A percentile compares a stretch with the other conserved stretches of the same genome.
phyloP scores from a whole-genome alignment of 2,113 vertebrate genomes.

The Gnathochromis pfefferi region DNA sequence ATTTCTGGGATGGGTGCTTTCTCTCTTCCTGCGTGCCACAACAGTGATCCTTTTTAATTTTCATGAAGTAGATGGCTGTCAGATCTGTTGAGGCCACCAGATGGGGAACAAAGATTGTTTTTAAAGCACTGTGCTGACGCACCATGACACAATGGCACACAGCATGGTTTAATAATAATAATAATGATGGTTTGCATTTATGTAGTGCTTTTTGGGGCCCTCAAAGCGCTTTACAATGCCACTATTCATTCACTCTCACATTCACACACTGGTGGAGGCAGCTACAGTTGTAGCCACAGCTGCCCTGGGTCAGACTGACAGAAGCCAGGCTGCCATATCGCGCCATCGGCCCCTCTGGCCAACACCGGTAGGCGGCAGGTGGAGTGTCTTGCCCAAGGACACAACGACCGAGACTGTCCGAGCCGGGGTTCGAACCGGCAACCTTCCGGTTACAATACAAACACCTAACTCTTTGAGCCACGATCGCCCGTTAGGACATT shows the following conservation, averaged over 20 bases:
- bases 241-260: background rate
- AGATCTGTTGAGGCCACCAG: background rate
- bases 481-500: background rate
- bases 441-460: accelerated
- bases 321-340: accelerated
- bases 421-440: accelerated
- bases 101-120: background rate
- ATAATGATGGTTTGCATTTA: background rate
- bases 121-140: background rate
- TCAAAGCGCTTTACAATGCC: accelerated
- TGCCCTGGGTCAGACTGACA: background rate
- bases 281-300: accelerated
- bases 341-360: accelerated
- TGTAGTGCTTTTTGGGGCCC: accelerated
- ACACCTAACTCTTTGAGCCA: background rate
- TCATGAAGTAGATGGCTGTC: background rate
- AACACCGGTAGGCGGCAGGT: accelerated
- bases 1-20: background rate
- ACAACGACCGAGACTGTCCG: accelerated
- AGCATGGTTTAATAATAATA: background rate
- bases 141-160: background rate
- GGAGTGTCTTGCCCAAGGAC: background rate
- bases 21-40: background rate
- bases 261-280: background rate
- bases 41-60: background rate